Evolutionary conservation across 2,888 invertebrate species (phyloP).

Genomic region (Caenorhabditis virilis): DNA sequence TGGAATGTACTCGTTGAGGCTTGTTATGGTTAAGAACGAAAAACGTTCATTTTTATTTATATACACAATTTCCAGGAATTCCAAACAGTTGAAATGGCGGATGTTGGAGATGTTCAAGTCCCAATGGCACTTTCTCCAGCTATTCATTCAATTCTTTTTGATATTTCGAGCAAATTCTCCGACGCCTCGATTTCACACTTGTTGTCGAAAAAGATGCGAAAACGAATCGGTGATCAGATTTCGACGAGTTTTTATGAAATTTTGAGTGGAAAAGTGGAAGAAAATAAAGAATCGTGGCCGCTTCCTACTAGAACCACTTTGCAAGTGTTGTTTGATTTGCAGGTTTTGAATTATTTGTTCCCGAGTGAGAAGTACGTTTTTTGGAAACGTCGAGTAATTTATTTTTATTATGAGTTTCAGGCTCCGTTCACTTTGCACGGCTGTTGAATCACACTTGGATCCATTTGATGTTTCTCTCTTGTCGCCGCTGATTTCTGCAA

Average conservation of each 20-base stretch:
- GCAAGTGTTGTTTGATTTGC: constrained; percentile 31
- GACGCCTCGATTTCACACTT: constrained; percentile 43
- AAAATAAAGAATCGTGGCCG: constrained; percentile 13
- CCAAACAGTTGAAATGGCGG: constrained; percentile 38
- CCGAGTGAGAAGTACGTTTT: constrained; percentile 33
- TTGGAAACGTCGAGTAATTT: too few relatives aligned
- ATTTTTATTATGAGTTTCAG: too few relatives aligned
- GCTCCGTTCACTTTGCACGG: too few relatives aligned
- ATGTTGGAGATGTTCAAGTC: constrained; percentile 38
- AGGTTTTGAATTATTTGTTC: constrained; percentile 36
- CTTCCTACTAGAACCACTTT: constrained; percentile 29
- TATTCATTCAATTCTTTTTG: constrained; percentile 29
- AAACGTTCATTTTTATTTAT: too few relatives aligned
- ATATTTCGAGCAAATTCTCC: constrained; percentile 19
- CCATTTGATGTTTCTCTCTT: constrained; percentile 52
- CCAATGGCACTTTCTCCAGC: constrained; percentile 38
- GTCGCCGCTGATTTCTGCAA: constrained; percentile 40
- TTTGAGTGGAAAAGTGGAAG: constrained; percentile 24
- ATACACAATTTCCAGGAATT: too few relatives aligned
- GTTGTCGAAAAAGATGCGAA: constrained; percentile 32
- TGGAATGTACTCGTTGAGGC: constrained; percentile 32
- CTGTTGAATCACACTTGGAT: constrained; percentile 46
- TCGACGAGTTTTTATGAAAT: constrained; percentile 16
- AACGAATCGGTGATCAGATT: constrained; percentile 15
- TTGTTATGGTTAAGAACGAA: too few relatives aligned